Evolutionary conservation across 2,113 vertebrate species (phyloP), one percentile per base, ranked within the genome.

Genomic region (Takifugu flavidus): DNA sequence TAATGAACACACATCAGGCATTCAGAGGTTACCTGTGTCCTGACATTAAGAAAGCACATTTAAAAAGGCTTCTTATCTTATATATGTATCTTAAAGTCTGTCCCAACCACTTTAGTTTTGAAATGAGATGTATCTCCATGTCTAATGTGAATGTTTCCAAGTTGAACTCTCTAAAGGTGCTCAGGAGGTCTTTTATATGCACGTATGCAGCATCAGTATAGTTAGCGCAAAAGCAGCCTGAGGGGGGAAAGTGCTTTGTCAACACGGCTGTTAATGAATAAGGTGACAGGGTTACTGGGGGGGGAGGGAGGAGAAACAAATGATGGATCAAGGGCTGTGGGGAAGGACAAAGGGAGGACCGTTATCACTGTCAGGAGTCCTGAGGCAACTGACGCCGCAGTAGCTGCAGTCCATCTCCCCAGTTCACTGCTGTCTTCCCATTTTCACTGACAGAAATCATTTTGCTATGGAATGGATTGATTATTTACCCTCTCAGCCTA

Each of bases 191-290:
- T 73, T 70, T 57, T 14, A 46, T 53, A 10, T 10, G 11, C 34
- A 73, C 73, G 29, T 11, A 15, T 66, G 63, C 72, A 70, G 67
- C 13, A 2, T 79, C 75, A 74, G 77, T 76, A 12, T 62, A 61
- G 56, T 83, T 83, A 70, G 68, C 56, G 65, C 56, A 65, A 49
- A 44, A 68, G 58, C 70, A 51, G 56, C 50, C 69, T 65, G 59
- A 74, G 65, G 51, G 63, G 20, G 54, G 73, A 67, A 82, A 79
- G 7, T 82, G 85, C 83, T 81, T 86, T 59, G 78, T 83, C 83
- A 78, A 86, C 85, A 69, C 49, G 15, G 43, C 46, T 47, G 72
- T 75, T 78, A 70, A 78, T 31, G 27, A 56, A 44, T 78, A 72
- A 79, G 79, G 79, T 84, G 84, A 72, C 55, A 56, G 63, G 81